Conservation (phyloP, 2,113 vertebrate genomes). For the Motacilla alba region DNA sequence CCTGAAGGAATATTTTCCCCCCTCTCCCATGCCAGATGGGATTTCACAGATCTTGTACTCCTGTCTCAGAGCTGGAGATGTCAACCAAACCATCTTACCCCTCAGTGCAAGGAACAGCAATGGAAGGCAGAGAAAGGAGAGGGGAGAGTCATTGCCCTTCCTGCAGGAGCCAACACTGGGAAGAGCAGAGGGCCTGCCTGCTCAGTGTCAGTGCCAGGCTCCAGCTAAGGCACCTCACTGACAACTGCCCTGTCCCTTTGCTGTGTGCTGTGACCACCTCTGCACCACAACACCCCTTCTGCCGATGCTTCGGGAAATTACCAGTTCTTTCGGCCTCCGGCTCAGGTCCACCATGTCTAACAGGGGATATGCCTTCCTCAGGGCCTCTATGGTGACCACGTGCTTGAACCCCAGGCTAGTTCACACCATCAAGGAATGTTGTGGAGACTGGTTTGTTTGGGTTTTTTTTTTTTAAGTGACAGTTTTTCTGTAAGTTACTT, state of each 20-base stretch:
- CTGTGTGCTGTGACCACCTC: background rate
- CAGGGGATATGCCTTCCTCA: slow-evolving; percentile 86
- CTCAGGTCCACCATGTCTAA: slow-evolving; percentile 91
- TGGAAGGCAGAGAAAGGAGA: background rate
- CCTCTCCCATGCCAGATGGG: background rate
- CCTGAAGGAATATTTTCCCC: background rate
- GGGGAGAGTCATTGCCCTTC: background rate
- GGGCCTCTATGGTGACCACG: slow-evolving; percentile 85
- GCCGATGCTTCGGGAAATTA: slow-evolving; percentile 44
- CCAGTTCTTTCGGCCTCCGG: slow-evolving; percentile 84
- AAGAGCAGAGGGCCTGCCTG: background rate
- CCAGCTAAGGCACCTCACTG: background rate
- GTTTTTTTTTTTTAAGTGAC: background rate
- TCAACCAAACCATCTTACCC: background rate
- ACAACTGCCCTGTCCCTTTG: background rate
- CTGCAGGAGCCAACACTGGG: background rate
- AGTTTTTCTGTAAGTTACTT: background rate
- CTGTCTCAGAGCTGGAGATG: background rate
- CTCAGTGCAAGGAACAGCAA: background rate
- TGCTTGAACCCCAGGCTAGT: slow-evolving; percentile 88
- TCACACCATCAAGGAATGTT: slow-evolving; percentile 61
- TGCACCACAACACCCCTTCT: background rate
- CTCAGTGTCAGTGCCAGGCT: background rate
- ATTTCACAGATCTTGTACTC: background rate
- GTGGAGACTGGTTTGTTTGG: background rate